Evolutionary conservation across 37 sponge, comb jelly and placozoan genomes (phyloP), one percentile per base, ranked within the genome.

Genomic region (Agelas oroides): DNA sequence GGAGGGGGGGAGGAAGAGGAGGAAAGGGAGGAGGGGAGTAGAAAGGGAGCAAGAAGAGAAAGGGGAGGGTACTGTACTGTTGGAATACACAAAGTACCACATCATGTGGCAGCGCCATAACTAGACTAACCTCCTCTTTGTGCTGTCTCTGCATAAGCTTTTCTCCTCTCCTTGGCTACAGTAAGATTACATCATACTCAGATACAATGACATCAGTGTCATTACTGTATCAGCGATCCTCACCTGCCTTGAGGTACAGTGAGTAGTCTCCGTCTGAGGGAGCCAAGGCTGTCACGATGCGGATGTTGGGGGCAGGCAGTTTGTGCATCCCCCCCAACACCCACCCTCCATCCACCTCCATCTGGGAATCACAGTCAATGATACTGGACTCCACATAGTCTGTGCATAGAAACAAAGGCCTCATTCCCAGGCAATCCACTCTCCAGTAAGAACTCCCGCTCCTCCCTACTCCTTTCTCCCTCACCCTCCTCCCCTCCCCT

Each of bases 341-440:
- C 91, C 91, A 91, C n/a, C 81, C 87, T 18, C 39, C 91, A 21
- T 81, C 91, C 71, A 91, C 76, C 31, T 91, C 91, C 30, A 91
- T 56, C 5, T 27, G 38, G 14, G 25, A 37, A 31, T 86, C 72
- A 64, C 85, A 84, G 77, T 84, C 77, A 12, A 84, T 84, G 53
- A 28, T n/a, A 30, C 60, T 57, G 19, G 36, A 5, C 39, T 55
- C 38, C 59, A 54, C 38, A 30, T 76, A 84, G 59, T 75, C 85
- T 46, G 46, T 8, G 85, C 17, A 30, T 40, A 39, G 70, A 39
- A n/a, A 19, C 54, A 20, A 55, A 58, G 27, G 46, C 46, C 46
- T 46, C 46, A 8, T 46, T 46, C 46, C 8, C 46, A 46, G 6
- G 46, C 46, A 12, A 8, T 46, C 8, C 8, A 3, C 3, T 46